These are phyloP conservation scores for Ceratitis capitata DNA, from an alignment of 1,140 invertebrate species.

Conservation along the genomic window DNA sequence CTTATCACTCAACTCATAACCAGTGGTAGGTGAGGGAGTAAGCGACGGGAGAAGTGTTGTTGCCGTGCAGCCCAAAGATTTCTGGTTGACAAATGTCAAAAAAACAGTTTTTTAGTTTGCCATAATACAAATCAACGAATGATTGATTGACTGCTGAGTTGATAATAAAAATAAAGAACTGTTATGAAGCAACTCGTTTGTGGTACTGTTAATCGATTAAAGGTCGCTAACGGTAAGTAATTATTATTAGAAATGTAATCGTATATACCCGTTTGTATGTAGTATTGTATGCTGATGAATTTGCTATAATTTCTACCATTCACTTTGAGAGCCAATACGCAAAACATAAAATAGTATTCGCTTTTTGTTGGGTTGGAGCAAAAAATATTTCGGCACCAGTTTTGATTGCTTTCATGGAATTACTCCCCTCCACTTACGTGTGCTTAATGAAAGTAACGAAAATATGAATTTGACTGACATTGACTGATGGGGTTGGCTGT, in stretches of 20 bases:
- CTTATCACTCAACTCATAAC: background rate
- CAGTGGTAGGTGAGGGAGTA: background rate
- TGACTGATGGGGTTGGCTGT: background rate
- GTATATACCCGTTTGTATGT: background rate
- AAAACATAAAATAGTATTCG: background rate
- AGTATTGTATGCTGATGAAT: background rate
- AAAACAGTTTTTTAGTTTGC: background rate
- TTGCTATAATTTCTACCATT: background rate
- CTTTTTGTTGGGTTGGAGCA: background rate
- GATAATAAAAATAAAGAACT: too few species aligned
- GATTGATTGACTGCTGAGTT: slow-evolving; percentile 1
- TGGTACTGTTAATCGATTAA: background rate
- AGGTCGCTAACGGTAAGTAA: background rate
- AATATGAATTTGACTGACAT: slow-evolving; percentile 2
- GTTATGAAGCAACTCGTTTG: slow-evolving; percentile 2
- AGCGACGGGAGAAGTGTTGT: too few species aligned
- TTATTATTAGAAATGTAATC: too few species aligned
- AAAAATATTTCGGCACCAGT: too few species aligned
- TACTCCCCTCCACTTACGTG: too few species aligned
- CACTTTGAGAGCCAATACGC: background rate
- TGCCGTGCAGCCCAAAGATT: background rate
- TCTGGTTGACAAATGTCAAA: background rate
- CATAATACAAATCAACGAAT: background rate
- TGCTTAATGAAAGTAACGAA: background rate
- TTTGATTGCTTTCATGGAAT: too few species aligned